Percentiles rank a stretch among this genome's conserved stretches.
phyloP scores from a whole-genome alignment of 2,797 vertebrate species.

The Sciurus carolinensis region DNA sequence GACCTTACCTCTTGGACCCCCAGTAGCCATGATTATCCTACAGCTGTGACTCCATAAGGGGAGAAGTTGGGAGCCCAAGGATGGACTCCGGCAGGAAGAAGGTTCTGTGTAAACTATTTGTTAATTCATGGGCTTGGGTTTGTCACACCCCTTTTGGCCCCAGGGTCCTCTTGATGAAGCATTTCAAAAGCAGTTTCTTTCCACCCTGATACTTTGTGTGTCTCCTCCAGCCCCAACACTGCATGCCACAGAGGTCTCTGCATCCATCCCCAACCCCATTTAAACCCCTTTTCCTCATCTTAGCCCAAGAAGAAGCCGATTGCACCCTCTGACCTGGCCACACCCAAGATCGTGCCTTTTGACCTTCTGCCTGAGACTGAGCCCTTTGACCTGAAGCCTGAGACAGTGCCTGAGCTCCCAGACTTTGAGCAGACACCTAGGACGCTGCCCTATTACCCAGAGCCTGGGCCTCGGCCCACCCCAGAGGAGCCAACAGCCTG shows the following conservation, averaged over 20 bases:
- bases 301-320: constrained; percentile 89
- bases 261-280: constrained; percentile 76
- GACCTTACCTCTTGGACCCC: neutral
- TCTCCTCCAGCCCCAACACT: neutral
- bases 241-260: constrained; percentile 66
- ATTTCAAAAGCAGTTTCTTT: constrained; percentile 54
- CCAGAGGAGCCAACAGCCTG: constrained; percentile 48
- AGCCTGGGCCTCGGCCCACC: constrained; percentile 69
- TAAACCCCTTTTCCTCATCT: constrained; percentile 90
- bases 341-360: constrained; percentile 86
- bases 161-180: constrained; percentile 6
- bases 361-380: constrained; percentile 85
- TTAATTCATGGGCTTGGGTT: constrained; percentile 42
- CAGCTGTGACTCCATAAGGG: neutral
- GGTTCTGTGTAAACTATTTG: constrained; percentile 32
- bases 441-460: constrained; percentile 83
- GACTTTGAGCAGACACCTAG: constrained; percentile 83
- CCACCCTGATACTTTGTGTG: neutral
- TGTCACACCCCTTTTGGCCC: neutral
- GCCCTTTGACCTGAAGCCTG: constrained; percentile 81
- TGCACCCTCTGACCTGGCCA: constrained; percentile 81
- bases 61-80: neutral
- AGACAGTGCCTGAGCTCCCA: constrained; percentile 80
- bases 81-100: neutral
- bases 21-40: neutral